Conservation (phyloP, 2,888 invertebrate genomes). For the Autographa pulchrina region DNA sequence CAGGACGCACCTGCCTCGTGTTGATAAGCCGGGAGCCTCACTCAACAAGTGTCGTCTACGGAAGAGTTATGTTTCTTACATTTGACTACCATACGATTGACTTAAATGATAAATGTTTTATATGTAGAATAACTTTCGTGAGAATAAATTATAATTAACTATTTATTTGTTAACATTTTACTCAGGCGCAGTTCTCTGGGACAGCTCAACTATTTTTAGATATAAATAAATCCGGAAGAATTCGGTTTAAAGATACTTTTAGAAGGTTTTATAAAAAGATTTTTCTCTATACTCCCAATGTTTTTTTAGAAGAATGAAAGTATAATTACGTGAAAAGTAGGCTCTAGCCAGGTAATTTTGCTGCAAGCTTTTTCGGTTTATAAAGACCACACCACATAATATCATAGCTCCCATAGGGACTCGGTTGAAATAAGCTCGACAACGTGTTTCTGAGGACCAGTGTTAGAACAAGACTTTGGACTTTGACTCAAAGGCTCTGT, state of each 20-base stretch:
- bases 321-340: background rate
- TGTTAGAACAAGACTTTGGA: background rate
- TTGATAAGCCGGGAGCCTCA: slow-evolving; percentile 67
- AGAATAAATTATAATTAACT: no score
- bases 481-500: background rate
- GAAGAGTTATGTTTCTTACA: slow-evolving; percentile 56
- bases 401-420: background rate
- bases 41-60: slow-evolving; percentile 67
- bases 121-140: background rate
- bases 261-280: no score
- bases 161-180: no score
- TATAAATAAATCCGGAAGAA: no score
- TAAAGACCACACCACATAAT: background rate
- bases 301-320: background rate
- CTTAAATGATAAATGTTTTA: slow-evolving; percentile 7
- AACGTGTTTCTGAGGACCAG: background rate
- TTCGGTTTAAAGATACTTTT: no score
- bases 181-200: no score
- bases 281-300: no score
- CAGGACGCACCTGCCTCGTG: slow-evolving; percentile 60
- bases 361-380: background rate
- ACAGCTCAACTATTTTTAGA: no score
- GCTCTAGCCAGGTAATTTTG: background rate
- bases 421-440: background rate
- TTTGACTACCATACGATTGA: slow-evolving; percentile 23